phyloP scores from a whole-genome alignment of 1,140 invertebrate genomes.

The Tigriopus japonicus region DNA sequence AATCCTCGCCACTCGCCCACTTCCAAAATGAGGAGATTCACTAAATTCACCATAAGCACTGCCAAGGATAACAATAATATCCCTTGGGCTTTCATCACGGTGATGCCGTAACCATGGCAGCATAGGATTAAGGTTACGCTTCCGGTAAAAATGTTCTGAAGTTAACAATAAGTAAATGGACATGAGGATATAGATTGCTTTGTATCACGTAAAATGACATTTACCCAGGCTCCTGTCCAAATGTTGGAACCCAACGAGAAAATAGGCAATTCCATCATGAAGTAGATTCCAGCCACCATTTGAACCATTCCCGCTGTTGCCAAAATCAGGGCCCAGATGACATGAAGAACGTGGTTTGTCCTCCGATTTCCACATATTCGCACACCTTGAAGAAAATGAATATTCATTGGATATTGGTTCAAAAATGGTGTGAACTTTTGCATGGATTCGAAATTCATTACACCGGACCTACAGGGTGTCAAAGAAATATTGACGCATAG shows the following conservation, averaged over 20 bases:
- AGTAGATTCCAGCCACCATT: conserved; percentile 30
- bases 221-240: conserved; percentile 31
- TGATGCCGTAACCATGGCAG: background rate
- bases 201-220: background rate
- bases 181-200: background rate
- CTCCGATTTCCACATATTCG: background rate
- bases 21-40: conserved; percentile 1
- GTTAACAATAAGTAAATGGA: background rate
- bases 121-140: background rate
- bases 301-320: conserved; percentile 24
- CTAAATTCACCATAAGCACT: background rate
- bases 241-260: conserved; percentile 28
- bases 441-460: too few species aligned
- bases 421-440: too few species aligned
- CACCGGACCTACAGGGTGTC: too few species aligned
- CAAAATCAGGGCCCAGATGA: background rate
- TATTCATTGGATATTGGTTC: too few species aligned
- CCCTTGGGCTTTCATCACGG: background rate
- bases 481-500: too few species aligned
- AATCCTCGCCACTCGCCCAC: background rate
- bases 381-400: background rate
- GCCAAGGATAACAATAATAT: background rate
- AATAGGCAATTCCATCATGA: conserved; percentile 24
- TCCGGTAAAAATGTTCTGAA: background rate
- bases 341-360: background rate